Base-by-base conservation (phyloP, 2,888 invertebrate genomes). In the Cephus sareptanus region DNA sequence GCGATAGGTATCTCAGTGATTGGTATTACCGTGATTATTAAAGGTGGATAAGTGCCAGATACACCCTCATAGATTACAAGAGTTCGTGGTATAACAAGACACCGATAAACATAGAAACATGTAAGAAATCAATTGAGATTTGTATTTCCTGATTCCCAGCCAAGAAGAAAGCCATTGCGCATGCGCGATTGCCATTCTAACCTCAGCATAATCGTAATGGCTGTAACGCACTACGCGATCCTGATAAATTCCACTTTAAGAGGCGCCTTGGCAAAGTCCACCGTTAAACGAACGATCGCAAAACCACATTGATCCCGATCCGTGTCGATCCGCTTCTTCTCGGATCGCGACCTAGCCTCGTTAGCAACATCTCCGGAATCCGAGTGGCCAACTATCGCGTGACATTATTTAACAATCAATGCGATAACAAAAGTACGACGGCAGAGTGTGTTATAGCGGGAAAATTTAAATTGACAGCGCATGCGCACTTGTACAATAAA, bases 241-340 rank as follows among this genome's bases (percentile, higher is more conserved):
- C 15, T 9, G 23, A 56, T 56, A 56, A 56, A 56, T 56, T 56
- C 56, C 56, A 56, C 9, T 56, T 1, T 15, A 9, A 56, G 56
- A 74, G 34, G 76, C 73, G 73, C 73, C 35, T 33, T n/a, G 34
- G 69, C 74, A n/a, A 31, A 69, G 68, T 75, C 73, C 73, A 71
- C 37, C 69, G 40, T 56, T 56, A 80, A 79, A 81, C 79, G 78
- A 76, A 77, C 77, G 81, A 83, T 81, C 80, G 71, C 83, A 86
- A 85, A 84, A 83, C 81, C 83, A 84, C 87, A 87, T 87, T 82
- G 82, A 86, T 87, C 82, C 81, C 40, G 56, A 56, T 56, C 56
- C 56, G 56, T 56, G 31, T 31, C 69, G 69, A 30, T 75, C 31
- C 15, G 23, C 31, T 77, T 76, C 79, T 79, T 79, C 79, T 81